Evolutionary conservation across 2,113 vertebrate genomes (phyloP).

Genomic region (Gallinago jamesoni): DNA sequence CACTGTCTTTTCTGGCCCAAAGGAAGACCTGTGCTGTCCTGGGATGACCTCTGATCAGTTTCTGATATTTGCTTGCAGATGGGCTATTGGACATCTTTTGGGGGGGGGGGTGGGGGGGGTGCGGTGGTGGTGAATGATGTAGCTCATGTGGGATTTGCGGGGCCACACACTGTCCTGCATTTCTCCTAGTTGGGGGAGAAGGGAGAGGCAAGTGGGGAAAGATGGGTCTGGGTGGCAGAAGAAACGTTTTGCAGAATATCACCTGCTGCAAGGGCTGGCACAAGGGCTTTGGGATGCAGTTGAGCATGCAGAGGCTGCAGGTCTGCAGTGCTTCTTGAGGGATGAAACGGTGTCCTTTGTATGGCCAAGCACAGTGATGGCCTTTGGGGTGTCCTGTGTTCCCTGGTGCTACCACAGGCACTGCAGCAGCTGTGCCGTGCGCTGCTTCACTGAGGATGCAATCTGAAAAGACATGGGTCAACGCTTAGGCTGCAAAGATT

Average conservation of each 20-base stretch:
- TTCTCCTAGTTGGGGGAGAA: background rate
- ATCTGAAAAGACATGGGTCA: background rate
- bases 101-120: too few relatives aligned
- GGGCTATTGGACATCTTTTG: background rate
- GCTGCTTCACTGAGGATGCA: background rate
- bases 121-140: too few relatives aligned
- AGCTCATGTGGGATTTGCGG: background rate
- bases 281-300: background rate
- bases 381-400: background rate
- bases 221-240: background rate
- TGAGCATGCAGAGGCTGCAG: background rate
- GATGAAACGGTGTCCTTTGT: background rate
- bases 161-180: background rate
- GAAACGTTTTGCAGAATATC: background rate
- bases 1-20: background rate
- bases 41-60: background rate
- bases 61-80: background rate
- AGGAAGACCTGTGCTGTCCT: background rate
- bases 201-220: background rate
- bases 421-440: fast-evolving
- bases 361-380: background rate
- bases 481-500: background rate
- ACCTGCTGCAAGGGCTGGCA: background rate
- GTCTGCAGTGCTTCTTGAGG: fast-evolving
- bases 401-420: background rate